Evolutionary conservation across 2,888 invertebrate species (phyloP), one percentile per base, ranked within the genome.

Genomic region (Drosophila koepferae): DNA sequence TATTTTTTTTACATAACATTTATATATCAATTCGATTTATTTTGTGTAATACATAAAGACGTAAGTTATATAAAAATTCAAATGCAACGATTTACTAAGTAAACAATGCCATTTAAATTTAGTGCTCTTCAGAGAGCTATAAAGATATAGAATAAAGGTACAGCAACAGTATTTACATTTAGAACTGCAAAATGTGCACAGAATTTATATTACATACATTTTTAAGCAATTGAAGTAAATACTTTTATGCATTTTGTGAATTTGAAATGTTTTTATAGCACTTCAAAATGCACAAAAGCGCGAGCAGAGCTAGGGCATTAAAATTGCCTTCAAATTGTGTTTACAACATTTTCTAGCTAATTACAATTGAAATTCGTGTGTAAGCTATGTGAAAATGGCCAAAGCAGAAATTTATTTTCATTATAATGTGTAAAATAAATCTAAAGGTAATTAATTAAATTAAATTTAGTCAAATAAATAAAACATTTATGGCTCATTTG

Each of bases 41-140:
- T 41, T 44, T 10, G 4, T 4, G n/a, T n/a, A 41, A 41, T 41
- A 44, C 10, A 44, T 6, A 23, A 20, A 44, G 6, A 31, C n/a
- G 16, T 1, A 28, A 28, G 16, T 28, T 23, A 14, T 16, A n/a
- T 31, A 6, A 28, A n/a, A 31, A 48, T 23, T 48, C 16, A 16
- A 8, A 48, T 5, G 9, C 28, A 9, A 4, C 48, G 23, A 16
- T 46, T 46, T 46, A 16, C 31, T n/a, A 6, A 9, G 9, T 16
- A n/a, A 49, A 6, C 28, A 49, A 8, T n/a, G 31, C 49, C 49
- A 51, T 7, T 34, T 18, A 51, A 10, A 34, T 51, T 51, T 18
- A 34, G 49, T 34, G 18, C 49, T 7, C 49, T 34, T 18, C 49
- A 18, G 49, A 51, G 49, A 34, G 49, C 49, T 18, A 51, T 51